These are phyloP conservation scores for Hesperophylax magnus DNA, from an alignment of 1,140 invertebrate genomes.

Conservation along the genomic window DNA sequence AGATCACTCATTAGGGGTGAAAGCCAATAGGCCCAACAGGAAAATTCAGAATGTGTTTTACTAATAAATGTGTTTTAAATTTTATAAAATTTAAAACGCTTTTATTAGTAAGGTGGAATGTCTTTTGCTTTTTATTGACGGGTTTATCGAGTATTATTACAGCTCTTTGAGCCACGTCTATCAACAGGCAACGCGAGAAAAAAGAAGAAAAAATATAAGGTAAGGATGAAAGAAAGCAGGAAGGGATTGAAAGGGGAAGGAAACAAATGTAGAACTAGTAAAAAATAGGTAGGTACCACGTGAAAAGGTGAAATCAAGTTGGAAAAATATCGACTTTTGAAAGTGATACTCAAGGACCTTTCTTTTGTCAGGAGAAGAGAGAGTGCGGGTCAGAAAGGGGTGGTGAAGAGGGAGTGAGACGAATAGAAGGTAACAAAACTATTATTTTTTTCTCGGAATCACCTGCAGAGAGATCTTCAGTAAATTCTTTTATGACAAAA, in stretches of 20 bases:
- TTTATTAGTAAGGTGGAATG: too few relatives aligned
- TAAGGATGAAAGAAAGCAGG: background rate
- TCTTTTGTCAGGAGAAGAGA: background rate
- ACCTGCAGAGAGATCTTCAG: too few relatives aligned
- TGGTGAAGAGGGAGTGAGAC: background rate
- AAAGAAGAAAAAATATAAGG: background rate
- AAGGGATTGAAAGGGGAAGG: background rate
- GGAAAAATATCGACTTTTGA: slow-evolving; percentile 12
- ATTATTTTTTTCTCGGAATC: background rate
- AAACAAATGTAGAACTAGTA: background rate
- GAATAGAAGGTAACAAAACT: too few relatives aligned
- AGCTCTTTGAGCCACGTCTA: too few relatives aligned
- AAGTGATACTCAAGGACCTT: background rate
- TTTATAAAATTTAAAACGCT: too few relatives aligned
- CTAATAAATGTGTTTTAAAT: too few relatives aligned
- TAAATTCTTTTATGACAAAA: too few relatives aligned
- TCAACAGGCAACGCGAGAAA: background rate
- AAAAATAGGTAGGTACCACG: background rate
- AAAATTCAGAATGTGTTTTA: too few relatives aligned
- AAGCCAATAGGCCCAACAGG: too few relatives aligned
- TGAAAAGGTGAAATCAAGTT: slow-evolving; percentile 15
- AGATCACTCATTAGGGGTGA: too few relatives aligned
- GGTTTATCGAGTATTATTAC: too few relatives aligned
- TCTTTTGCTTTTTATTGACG: too few relatives aligned
- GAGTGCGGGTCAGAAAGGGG: background rate